Evolutionary conservation across 2,797 vertebrate genomes (phyloP), one percentile per base, ranked within the genome.

Genomic region (Gadopsis bispinosus): DNA sequence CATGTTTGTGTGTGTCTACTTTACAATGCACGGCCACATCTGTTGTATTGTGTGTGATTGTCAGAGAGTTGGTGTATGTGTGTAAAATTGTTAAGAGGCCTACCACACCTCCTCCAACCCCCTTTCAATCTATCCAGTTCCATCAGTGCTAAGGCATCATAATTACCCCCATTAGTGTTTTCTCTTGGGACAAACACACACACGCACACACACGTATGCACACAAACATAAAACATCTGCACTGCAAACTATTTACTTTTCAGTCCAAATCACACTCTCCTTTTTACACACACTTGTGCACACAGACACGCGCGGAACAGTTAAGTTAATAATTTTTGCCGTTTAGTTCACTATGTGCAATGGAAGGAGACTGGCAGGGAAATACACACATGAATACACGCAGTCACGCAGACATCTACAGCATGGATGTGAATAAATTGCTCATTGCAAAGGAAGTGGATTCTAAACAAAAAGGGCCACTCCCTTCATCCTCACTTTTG

Each of bases 401-500:
- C 31, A 31, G 10, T 29, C 66, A 62, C 29, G 0, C 4, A 75
- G 58, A 74, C 65, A 22, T 69, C 19, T 26, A 73, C 51, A 73
- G 72, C 71, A 58, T 16, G 54, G 77, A 76, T 73, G 61, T 77
- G 67, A 90, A 89, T 79, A 88, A 91, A 91, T 82, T 75, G 71
- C 74, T 87, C 75, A 83, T 87, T 90, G 78, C 48, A 78, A 87
- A 83, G 64, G 66, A 90, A 91, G 89, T 84, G 61, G 80, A 86
- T 81, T 81, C 65, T 54, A 73, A 86, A 84, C 50, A 84, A 81
- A 81, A 80, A 72, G 19, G 39, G 60, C 43, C 3, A 20, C 59
- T 77, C 64, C 33, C 58, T 72, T 80, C 48, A 61, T 66, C 67
- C 53, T 41, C 6, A 5, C 54, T 39, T 39, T 73, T 79, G 79